Evolutionary conservation across 2,113 vertebrate species (phyloP), one percentile per base, ranked within the genome.

Genomic region (Fulmarus glacialis): DNA sequence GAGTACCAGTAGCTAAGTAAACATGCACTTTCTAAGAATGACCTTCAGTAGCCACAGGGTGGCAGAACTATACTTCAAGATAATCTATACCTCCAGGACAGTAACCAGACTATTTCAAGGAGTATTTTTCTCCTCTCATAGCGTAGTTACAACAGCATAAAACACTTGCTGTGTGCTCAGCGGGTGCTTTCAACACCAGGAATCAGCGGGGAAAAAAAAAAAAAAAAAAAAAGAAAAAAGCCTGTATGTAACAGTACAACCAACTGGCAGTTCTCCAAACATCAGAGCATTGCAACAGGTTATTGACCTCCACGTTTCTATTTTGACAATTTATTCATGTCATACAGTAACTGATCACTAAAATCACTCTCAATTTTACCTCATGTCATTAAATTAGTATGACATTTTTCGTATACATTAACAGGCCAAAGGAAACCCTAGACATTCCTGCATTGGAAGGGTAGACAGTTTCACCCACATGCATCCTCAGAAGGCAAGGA

Each of bases 41-140:
- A 62, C 55, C 38, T 71, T 66, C 30, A 67, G 34, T 67, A 91
- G 73, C 87, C 91, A 91, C 56, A 63, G 64, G 83, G 87, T 95
- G 94, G 94, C 96, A 97, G 94, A 95, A 47, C 80, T 83, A 63
- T 40, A 70, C 71, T n/a, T 91, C 40, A 62, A 9, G 22, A 68
- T 21, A 59, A 79, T 26, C n/a, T 79, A 18, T 20, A 75, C 17
- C 36, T 82, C 15, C 52, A 80, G 29, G 70, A 82, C 47, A 87
- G 12, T 12, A 30, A 64, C 32, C 42, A 75, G 24, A 13, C 7
- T 43, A 38, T 59, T 90, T 86, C 63, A 87, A 42, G 6, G 7
- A 53, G 23, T 24, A 12, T 4, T 83, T 21, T 20, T 9, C 7
- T 4, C 4, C 4, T 1, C 34, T 21, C 43, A 42, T 14, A 36